Evolutionary conservation across 1,140 invertebrate genomes (phyloP).

Genomic region (Pseudomyrmex flavicornis): DNA sequence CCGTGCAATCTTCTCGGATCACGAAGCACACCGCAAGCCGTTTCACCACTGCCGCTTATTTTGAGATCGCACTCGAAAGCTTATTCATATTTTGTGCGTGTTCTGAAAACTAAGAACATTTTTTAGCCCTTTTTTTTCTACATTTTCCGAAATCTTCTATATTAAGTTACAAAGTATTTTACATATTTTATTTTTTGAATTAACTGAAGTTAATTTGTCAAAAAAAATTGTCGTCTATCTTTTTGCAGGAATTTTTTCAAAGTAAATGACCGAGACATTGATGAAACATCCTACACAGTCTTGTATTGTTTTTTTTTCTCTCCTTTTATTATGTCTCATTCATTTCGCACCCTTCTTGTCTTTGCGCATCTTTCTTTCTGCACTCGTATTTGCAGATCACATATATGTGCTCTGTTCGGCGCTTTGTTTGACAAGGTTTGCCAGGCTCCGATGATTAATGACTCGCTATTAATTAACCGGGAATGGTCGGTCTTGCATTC

Average conservation of each 20-base stretch:
- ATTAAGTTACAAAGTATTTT: slow-evolving; percentile 1
- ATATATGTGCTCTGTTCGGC: slow-evolving; percentile 27
- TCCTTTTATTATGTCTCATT: neutral
- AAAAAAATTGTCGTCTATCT: too few relatives aligned
- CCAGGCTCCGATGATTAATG: slow-evolving; percentile 77
- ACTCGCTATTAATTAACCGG: slow-evolving; percentile 81
- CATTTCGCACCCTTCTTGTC: neutral
- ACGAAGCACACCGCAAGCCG: slow-evolving; percentile 55
- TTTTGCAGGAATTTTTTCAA: too few relatives aligned
- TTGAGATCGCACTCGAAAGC: neutral
- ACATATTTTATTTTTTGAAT: neutral
- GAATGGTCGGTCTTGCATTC: slow-evolving; percentile 60
- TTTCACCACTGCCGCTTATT: slow-evolving; percentile 48
- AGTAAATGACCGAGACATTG: too few relatives aligned
- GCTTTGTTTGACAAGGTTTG: slow-evolving; percentile 80
- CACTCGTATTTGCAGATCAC: slow-evolving; percentile 40
- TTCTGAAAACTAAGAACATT: neutral
- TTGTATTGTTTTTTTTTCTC: neutral
- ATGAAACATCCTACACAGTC: too few relatives aligned
- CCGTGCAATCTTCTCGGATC: slow-evolving; percentile 70
- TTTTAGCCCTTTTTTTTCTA: neutral
- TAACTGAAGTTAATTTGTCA: too few relatives aligned
- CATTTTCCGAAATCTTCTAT: neutral
- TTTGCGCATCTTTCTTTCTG: slow-evolving; percentile 5
- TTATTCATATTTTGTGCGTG: slow-evolving; percentile 21